Evolutionary conservation across 2,888 invertebrate species (phyloP).

Genomic region (Hetaerina titia): DNA sequence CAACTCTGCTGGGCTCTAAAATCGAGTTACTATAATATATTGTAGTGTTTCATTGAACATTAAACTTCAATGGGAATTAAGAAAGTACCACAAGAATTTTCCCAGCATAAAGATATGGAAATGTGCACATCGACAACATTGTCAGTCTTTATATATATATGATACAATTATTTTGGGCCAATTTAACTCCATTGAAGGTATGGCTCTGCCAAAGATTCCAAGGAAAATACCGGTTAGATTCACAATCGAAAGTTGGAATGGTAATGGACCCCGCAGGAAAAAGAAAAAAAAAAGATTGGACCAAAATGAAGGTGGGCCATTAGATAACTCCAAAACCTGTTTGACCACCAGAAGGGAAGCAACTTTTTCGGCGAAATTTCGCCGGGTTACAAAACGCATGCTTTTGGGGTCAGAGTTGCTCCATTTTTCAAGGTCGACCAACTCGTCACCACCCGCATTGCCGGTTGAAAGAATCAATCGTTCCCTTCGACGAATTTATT

Average conservation of each 20-base stretch:
- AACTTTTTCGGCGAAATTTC: neutral
- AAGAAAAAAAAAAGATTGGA: neutral
- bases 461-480: too few species aligned
- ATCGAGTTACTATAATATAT: too few species aligned
- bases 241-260: neutral
- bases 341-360: conserved; percentile 32
- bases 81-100: neutral
- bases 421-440: neutral
- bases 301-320: conserved; percentile 24
- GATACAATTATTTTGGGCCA: neutral
- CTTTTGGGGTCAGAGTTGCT: conserved; percentile 35
- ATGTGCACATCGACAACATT: neutral
- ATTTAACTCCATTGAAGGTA: neutral
- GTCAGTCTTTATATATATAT: neutral
- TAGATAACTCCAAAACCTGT: conserved; percentile 55
- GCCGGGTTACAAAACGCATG: neutral
- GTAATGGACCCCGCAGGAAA: neutral
- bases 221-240: neutral
- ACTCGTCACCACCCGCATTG: neutral
- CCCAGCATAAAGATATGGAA: neutral
- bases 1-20: too few species aligned
- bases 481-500: too few species aligned
- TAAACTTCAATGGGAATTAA: neutral
- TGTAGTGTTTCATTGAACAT: neutral
- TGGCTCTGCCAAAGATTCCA: neutral